Conservation (phyloP, 1,140 invertebrate genomes). For the Drosophila seguyi region DNA sequence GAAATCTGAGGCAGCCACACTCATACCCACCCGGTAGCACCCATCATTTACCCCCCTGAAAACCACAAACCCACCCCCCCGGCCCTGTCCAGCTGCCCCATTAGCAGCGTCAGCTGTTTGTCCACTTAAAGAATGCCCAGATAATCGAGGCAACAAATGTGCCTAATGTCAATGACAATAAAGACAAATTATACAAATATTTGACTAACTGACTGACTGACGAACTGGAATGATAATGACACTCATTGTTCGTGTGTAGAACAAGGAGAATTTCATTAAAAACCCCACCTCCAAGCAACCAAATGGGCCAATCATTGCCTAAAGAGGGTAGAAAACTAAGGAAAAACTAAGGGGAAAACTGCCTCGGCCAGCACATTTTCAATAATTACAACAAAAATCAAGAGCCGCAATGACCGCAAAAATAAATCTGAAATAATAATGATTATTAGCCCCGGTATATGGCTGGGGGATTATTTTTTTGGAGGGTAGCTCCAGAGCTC, state of each 20-base stretch:
- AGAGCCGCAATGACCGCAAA: conserved; percentile 42
- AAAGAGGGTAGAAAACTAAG: conserved; percentile 13
- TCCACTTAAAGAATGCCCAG: conserved; percentile 75
- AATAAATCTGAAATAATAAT: conserved; percentile 53
- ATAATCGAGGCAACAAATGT: conserved; percentile 78
- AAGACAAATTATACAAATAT: conserved; percentile 78
- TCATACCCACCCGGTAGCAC: background rate
- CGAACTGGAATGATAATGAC: conserved; percentile 59
- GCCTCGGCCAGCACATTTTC: conserved; percentile 36
- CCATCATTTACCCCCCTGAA: background rate
- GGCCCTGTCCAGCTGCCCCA: conserved; percentile 17
- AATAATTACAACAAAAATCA: conserved; percentile 53
- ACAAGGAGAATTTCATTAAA: conserved; percentile 54
- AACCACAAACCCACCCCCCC: conserved; percentile 10
- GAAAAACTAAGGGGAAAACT: conserved; percentile 12
- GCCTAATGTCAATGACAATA: conserved; percentile 77
- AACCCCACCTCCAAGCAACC: conserved; percentile 11
- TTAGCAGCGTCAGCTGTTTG: conserved; percentile 76
- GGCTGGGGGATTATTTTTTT: background rate
- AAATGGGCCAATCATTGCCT: conserved; percentile 35
- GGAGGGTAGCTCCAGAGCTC: background rate
- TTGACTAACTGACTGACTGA: conserved; percentile 55
- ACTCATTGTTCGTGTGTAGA: conserved; percentile 52
- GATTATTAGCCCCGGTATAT: conserved; percentile 36
- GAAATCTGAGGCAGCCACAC: conserved; percentile 32